Evolutionary conservation across 1,140 invertebrate genomes (phyloP), one percentile per base, ranked within the genome.

Genomic region (Drosophila melanica): DNA sequence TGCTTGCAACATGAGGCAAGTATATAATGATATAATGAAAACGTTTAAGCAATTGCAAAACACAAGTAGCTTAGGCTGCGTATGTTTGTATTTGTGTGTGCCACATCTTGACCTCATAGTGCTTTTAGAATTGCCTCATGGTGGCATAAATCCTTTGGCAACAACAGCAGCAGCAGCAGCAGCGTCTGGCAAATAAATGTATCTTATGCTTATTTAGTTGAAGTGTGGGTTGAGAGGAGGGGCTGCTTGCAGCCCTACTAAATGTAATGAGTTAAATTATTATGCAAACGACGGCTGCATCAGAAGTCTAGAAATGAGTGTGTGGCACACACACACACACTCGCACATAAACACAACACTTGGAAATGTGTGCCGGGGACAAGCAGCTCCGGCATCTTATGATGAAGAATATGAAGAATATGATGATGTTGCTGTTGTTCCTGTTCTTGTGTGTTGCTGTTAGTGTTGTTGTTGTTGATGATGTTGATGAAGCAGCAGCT

Each of bases 231-330:
- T 35, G 59, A 66, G 51, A 27, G 58, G 55, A 18, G 14, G 16
- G 20, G 30, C 33, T 18, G 33, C 4, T 14, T 11, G 45, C 27
- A 20, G 9, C 8, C 47, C 37, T 33, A 45, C 60, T 44, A 51
- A 54, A 64, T 64, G 68, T 86, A 87, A 86, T 86, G 75, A 79
- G 82, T 82, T 87, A 87, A 86, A 86, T 87, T 86, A 89, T 86
- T 86, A 86, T 86, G 84, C 82, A 87, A 86, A 79, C 81, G 81
- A 81, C 78, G 79, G 72, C 72, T 59, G 55, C 67, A 73, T 54
- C 65, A 65, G 62, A 81, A 72, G 60, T 84, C 67, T 84, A 55
- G n/a, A 27, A 60, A 55, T 55, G 57, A 48, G 54, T 60, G 62
- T 37, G 55, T 20, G 27, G 14, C 27, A 18, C 51, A 55, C 50